Conservation (phyloP, 2,113 vertebrate species). For the Pogonocichla stellata region DNA sequence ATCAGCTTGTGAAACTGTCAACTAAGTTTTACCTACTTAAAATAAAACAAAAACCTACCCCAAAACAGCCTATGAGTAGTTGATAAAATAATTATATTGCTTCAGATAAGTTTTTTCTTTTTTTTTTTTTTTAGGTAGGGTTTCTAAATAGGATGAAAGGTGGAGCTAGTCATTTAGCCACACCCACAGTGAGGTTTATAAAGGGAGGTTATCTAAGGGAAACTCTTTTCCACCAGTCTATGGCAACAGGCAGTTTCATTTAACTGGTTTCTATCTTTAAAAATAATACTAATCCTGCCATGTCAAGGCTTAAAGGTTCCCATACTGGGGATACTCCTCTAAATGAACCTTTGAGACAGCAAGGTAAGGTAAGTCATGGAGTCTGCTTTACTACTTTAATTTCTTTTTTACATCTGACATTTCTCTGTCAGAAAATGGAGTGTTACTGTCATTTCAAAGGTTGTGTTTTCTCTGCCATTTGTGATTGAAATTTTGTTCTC, state of each 20-base stretch:
- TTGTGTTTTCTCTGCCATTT: neutral
- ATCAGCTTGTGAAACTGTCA: neutral
- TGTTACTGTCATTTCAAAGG: neutral
- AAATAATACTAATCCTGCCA: neutral
- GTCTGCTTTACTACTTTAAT: neutral
- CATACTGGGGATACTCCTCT: neutral
- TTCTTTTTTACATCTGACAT: neutral
- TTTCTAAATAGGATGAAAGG: slow-evolving; percentile 28
- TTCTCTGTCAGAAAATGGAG: neutral
- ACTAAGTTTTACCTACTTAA: neutral
- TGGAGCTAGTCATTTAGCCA: slow-evolving; percentile 34
- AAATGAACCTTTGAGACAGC: neutral
- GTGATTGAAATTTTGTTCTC: neutral
- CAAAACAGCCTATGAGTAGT: neutral
- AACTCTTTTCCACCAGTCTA: neutral
- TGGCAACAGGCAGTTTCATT: neutral
- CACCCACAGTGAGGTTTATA: slow-evolving; percentile 39
- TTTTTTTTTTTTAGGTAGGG: neutral
- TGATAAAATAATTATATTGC: neutral
- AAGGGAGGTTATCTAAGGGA: neutral
- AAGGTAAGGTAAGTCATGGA: slow-evolving; percentile 43
- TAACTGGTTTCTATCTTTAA: neutral
- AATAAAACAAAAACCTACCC: neutral
- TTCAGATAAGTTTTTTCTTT: neutral
- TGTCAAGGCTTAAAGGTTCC: neutral